Percentiles rank a stretch among this genome's conserved stretches.
These are phyloP conservation scores for Cryptotermes secundus DNA, from an alignment of 1,140 invertebrate species.

Conservation along the genomic window DNA sequence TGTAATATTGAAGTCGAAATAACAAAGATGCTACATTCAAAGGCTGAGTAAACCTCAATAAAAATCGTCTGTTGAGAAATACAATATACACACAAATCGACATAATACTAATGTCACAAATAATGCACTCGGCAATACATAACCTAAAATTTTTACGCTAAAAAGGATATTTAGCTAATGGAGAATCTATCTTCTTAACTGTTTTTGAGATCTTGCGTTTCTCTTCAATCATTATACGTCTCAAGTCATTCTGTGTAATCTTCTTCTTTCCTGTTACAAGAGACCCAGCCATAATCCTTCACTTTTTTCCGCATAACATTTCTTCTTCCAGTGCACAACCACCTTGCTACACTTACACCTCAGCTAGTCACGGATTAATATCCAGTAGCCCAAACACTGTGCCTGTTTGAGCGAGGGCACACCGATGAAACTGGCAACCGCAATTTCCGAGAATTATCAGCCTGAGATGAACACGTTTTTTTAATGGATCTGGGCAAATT, in stretches of 20 bases:
- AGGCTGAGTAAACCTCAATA: not conserved
- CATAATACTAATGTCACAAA: not conserved
- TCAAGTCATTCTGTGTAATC: slow-evolving; percentile 28
- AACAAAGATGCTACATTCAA: not conserved
- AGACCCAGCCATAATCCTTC: not conserved
- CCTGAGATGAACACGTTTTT: no score
- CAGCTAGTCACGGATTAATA: no score
- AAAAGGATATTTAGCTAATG: slow-evolving; percentile 34
- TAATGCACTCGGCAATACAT: not conserved
- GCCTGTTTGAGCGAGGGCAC: no score
- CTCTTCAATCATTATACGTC: slow-evolving; percentile 34
- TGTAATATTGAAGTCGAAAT: not conserved
- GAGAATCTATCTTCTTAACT: slow-evolving; percentile 32
- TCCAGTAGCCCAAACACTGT: no score
- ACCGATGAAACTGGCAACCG: no score
- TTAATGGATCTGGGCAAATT: no score
- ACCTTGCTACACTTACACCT: no score
- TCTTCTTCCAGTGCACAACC: no score
- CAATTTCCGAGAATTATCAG: no score
- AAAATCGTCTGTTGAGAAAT: not conserved
- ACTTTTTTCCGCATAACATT: no score
- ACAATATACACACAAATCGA: not conserved
- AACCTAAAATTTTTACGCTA: not conserved
- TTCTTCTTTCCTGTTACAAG: slow-evolving; percentile 24
- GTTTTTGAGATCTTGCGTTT: slow-evolving; percentile 28